Conservation (phyloP, 2,113 vertebrate species). For the Entosphenus tridentatus region DNA sequence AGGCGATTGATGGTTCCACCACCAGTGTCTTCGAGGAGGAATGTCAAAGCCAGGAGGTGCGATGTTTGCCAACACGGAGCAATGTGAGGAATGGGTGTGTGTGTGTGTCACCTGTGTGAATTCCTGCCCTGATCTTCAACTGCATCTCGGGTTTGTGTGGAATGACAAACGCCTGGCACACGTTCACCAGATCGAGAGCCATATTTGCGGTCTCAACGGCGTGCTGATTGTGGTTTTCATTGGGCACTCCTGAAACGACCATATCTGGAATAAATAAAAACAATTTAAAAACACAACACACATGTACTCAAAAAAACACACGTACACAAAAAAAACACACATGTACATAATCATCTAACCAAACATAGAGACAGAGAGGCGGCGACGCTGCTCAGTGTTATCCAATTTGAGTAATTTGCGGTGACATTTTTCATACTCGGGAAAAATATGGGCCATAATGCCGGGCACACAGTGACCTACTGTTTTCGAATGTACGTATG, state of each 20-base stretch:
- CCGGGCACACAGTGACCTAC: too few species aligned
- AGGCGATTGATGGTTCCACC: too few species aligned
- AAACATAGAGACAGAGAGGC: neutral
- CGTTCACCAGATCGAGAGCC: constrained; percentile 26
- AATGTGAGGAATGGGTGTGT: too few species aligned
- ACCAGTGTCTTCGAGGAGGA: too few species aligned
- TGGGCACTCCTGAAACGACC: constrained; percentile 34
- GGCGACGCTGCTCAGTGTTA: too few species aligned
- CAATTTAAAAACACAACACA: neutral
- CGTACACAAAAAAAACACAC: neutral
- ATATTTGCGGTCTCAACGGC: constrained; percentile 33
- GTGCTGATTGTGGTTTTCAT: constrained; percentile 32
- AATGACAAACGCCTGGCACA: constrained; percentile 29
- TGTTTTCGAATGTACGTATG: too few species aligned
- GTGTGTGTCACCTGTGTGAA: constrained; percentile 25
- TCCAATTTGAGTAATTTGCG: too few species aligned
- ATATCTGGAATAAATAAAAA: constrained; percentile 20
- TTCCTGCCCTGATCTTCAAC: constrained; percentile 30
- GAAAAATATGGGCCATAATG: too few species aligned
- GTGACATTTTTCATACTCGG: too few species aligned
- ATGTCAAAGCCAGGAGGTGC: too few species aligned
- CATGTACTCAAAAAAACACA: neutral
- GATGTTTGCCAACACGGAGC: too few species aligned
- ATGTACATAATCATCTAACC: neutral
- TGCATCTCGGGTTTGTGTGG: constrained; percentile 31